A percentile compares a stretch with the other conserved stretches of the same genome.
Evolutionary conservation across 2,888 invertebrate species (phyloP).

Genomic region (Hirtodrosophila alboralis): DNA sequence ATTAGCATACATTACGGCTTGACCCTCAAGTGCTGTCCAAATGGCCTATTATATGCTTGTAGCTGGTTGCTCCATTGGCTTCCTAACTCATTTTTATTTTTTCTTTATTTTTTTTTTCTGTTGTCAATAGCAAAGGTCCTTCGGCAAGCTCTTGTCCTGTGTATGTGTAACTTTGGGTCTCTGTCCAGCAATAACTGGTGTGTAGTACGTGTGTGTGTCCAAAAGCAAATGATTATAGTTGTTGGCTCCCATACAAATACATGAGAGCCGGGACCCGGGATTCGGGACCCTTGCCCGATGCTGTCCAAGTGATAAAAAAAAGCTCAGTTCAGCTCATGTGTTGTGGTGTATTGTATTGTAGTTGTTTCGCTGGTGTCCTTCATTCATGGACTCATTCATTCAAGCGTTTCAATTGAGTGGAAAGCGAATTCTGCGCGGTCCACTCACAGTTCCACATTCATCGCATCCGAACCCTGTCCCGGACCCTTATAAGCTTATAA

Average conservation of each 20-base stretch:
- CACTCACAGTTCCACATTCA: conserved; percentile 1
- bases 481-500: conserved; percentile 62
- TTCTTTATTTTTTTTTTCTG: no score
- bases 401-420: conserved; percentile 76
- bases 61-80: conserved; percentile 65
- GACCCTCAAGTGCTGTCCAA: conserved; percentile 71
- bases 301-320: conserved; percentile 54
- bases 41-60: conserved; percentile 71
- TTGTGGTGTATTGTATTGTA: conserved; percentile 34
- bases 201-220: conserved; percentile 29
- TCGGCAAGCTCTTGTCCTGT: conserved; percentile 1
- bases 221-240: conserved; percentile 64
- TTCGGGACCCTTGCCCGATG: conserved; percentile 38
- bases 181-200: conserved; percentile 28
- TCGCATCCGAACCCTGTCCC: conserved; percentile 14
- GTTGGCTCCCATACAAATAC: conserved; percentile 27
- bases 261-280: conserved; percentile 12
- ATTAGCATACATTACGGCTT: conserved; percentile 72
- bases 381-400: conserved; percentile 63
- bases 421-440: conserved; percentile 54
- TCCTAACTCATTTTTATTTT: conserved; percentile 52
- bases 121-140: conserved; percentile 41
- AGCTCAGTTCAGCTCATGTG: conserved; percentile 27
- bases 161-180: conserved; percentile 39
- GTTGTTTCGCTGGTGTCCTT: conserved; percentile 51